Evolutionary conservation across 1,140 invertebrate genomes (phyloP).

Genomic region (Sitobion miscanthi): DNA sequence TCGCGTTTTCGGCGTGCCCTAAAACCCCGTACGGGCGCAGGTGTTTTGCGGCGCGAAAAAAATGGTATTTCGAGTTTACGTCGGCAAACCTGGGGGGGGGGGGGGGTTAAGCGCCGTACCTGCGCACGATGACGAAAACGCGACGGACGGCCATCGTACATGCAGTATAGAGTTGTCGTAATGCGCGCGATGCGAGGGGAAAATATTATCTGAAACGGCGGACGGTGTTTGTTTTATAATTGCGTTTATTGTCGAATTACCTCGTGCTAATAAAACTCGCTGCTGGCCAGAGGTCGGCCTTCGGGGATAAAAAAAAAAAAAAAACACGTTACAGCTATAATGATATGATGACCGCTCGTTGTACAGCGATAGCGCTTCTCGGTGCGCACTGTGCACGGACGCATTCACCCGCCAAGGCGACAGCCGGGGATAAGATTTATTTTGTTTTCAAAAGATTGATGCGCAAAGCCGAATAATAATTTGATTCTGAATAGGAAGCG

Average conservation of each 20-base stretch:
- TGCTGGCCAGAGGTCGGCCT: not conserved
- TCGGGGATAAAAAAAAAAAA: not conserved
- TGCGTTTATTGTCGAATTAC: conserved; percentile 1
- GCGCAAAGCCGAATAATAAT: not conserved
- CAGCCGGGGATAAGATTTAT: not conserved
- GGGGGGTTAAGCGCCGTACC: not conserved
- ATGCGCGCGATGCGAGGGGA: not conserved
- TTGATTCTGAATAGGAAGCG: conserved; percentile 9
- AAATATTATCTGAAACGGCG: not conserved
- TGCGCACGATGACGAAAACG: not conserved
- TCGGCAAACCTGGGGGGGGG: not conserved
- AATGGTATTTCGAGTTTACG: not conserved
- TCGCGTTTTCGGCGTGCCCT: not conserved
- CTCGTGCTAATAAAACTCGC: conserved; percentile 23
- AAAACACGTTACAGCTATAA: not conserved
- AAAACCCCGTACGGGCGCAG: not conserved
- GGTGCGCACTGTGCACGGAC: too few relatives aligned
- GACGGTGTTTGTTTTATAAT: not conserved
- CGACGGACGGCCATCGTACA: not conserved
- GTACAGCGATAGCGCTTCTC: not conserved
- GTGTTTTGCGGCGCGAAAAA: not conserved
- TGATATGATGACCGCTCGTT: not conserved
- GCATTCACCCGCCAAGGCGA: conserved; percentile 29
- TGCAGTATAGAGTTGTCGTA: not conserved
- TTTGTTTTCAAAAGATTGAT: conserved; percentile 12